Evolutionary conservation across 1,140 invertebrate species (phyloP).

Genomic region (Megathymus violae): DNA sequence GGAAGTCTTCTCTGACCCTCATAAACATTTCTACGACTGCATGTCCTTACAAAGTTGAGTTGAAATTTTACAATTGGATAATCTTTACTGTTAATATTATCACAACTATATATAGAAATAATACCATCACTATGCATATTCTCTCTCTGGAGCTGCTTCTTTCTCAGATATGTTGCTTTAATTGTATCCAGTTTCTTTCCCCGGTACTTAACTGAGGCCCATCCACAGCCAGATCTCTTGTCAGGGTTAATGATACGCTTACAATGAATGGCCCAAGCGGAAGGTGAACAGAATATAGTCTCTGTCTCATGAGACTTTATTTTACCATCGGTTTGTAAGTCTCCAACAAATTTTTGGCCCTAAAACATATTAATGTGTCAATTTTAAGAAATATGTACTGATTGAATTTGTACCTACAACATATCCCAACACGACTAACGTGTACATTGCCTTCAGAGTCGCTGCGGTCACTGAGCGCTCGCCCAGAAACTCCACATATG

Average conservation of each 20-base stretch:
- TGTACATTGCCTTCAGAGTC: no score
- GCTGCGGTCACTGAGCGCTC: no score
- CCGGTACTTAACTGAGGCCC: constrained; percentile 93
- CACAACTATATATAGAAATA: no score
- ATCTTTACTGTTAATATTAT: no score
- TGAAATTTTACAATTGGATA: no score
- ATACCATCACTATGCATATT: constrained; percentile 78
- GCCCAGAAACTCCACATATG: no score
- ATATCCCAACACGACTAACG: no score
- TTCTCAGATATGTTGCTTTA: constrained; percentile 92
- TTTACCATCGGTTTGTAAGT: constrained; percentile 93
- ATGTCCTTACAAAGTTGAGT: no score
- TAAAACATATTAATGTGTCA: constrained; percentile 32
- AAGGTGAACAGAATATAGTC: constrained; percentile 94
- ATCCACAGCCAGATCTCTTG: constrained; percentile 96
- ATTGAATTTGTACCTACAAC: no score
- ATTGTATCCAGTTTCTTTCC: constrained; percentile 94
- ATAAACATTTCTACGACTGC: no score
- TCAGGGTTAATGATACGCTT: constrained; percentile 95
- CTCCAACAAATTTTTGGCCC: constrained; percentile 95
- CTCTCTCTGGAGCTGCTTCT: constrained; percentile 86
- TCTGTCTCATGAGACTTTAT: constrained; percentile 95
- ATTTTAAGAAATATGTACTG: constrained; percentile 11
- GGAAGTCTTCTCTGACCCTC: no score
- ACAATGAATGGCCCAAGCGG: constrained; percentile 96